A percentile compares a stretch with the other conserved stretches of the same genome.
These are phyloP conservation scores for Coregonus ussuriensis DNA, from an alignment of 2,797 vertebrate species.

Conservation along the genomic window DNA sequence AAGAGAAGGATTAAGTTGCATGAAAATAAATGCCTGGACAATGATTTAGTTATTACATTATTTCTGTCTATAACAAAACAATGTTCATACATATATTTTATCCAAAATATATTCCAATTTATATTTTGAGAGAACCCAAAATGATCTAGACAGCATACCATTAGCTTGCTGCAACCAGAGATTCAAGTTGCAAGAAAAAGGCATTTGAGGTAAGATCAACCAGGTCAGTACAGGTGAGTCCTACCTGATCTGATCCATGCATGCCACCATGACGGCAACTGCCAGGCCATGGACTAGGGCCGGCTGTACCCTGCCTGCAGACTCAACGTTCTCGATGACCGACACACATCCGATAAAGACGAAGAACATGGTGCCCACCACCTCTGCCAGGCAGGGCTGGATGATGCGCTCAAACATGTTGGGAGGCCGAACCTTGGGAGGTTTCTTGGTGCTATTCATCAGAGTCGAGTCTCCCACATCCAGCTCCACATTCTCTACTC, in stretches of 20 bases:
- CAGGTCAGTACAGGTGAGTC: neutral
- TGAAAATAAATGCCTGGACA: neutral
- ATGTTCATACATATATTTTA: too few relatives aligned
- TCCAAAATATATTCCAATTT: too few relatives aligned
- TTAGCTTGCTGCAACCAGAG: neutral
- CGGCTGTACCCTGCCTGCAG: constrained; percentile 78
- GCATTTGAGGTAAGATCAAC: neutral
- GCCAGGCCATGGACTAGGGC: constrained; percentile 88
- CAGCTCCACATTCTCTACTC: constrained; percentile 65
- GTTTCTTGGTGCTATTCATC: constrained; percentile 44
- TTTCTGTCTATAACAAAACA: too few relatives aligned
- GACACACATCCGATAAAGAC: constrained; percentile 87
- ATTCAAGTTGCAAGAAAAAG: neutral
- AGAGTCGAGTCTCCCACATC: constrained; percentile 44
- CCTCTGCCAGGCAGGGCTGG: constrained; percentile 86
- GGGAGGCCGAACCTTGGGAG: neutral
- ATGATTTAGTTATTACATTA: too few relatives aligned
- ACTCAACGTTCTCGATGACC: constrained; percentile 73
- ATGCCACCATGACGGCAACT: constrained; percentile 71
- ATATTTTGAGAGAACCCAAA: neutral
- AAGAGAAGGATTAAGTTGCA: neutral
- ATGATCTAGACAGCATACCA: neutral
- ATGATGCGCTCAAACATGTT: constrained; percentile 68
- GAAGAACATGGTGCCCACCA: constrained; percentile 84
- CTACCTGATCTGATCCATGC: constrained; percentile 87